Evolutionary conservation across 2,113 vertebrate genomes (phyloP).

Genomic region (Pristiophorus japonicus): DNA sequence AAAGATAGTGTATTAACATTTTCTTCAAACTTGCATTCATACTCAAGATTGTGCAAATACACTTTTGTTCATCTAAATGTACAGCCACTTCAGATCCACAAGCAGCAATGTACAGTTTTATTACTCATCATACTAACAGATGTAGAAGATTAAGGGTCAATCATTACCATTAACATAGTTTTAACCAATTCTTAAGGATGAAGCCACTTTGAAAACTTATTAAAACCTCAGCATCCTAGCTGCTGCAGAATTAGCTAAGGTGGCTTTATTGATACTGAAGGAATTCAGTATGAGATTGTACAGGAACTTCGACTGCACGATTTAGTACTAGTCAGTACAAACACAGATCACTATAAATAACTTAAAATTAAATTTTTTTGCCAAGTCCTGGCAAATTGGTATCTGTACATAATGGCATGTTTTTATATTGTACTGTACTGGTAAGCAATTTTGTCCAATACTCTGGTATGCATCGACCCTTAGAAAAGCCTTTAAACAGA

Average conservation of each 20-base stretch:
- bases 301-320: neutral
- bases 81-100: slow-evolving; percentile 52
- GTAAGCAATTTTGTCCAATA: slow-evolving; percentile 56
- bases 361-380: slow-evolving; percentile 7
- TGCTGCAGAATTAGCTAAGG: slow-evolving; percentile 29
- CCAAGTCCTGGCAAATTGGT: slow-evolving; percentile 29
- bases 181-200: slow-evolving; percentile 22
- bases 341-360: slow-evolving; percentile 34
- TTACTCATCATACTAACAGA: slow-evolving; percentile 55
- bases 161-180: slow-evolving; percentile 47
- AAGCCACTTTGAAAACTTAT: slow-evolving; percentile 12
- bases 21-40: slow-evolving; percentile 60
- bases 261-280: slow-evolving; percentile 35
- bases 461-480: slow-evolving; percentile 82
- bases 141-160: slow-evolving; percentile 56
- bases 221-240: slow-evolving; percentile 33
- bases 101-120: slow-evolving; percentile 63
- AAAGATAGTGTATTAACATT: slow-evolving; percentile 54
- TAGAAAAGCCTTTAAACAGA: slow-evolving; percentile 72
- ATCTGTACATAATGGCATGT: slow-evolving; percentile 29
- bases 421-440: slow-evolving; percentile 14
- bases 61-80: slow-evolving; percentile 76
- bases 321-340: slow-evolving; percentile 32
- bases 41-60: slow-evolving; percentile 79
- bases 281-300: slow-evolving; percentile 22